Base-by-base conservation (phyloP, 2,113 vertebrate genomes). In the Seriola quinqueradiata region DNA sequence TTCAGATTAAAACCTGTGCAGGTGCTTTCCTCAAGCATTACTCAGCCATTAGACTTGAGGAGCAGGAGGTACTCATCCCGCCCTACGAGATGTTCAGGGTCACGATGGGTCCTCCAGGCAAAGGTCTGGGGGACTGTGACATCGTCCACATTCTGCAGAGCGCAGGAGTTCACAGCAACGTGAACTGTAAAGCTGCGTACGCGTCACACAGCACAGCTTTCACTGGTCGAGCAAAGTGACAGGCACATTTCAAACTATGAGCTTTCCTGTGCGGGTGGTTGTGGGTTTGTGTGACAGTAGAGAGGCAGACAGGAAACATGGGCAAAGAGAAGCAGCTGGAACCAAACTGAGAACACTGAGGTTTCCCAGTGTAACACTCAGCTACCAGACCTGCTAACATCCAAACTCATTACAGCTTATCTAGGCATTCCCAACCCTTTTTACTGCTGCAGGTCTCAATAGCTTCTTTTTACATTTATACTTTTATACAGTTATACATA, bases 31-130 rank as follows among this genome's bases (percentile, higher is more conserved):
- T 60, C 28, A 36, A 36, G 17, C 1, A 34, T 34, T 60, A 60
- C 1, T 34, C 58, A 17, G 2, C 0, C 8, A 1, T 60, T 9
- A 4, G 8, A 8, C 1, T 0, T 16, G 2, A 28, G 8, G 58
- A 60, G 13, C 14, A 16, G 9, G 58, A 60, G 58, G 58, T 60
- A 14, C 58, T 60, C 13, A 34, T 60, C 16, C 58, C 58, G 0
- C 58, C 58, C 14, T 60, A 60, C 8, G 58, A 60, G 28, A 17
- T 34, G 58, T 60, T 60, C 32, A 32, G 2, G 28, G 4, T 60
- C 1, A 19, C 8, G 13, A 34, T 8, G 12, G 32, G 58, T 9
- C 16, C 4, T 32, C 12, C 4, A 6, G 25, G 32, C 0, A 4
- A 3, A 60, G 28, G 32, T 8, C 58, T 60, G 14, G 1, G 7